Conservation (phyloP, 53 echinoderm and acorn worm species). For the Crossaster papposus region DNA sequence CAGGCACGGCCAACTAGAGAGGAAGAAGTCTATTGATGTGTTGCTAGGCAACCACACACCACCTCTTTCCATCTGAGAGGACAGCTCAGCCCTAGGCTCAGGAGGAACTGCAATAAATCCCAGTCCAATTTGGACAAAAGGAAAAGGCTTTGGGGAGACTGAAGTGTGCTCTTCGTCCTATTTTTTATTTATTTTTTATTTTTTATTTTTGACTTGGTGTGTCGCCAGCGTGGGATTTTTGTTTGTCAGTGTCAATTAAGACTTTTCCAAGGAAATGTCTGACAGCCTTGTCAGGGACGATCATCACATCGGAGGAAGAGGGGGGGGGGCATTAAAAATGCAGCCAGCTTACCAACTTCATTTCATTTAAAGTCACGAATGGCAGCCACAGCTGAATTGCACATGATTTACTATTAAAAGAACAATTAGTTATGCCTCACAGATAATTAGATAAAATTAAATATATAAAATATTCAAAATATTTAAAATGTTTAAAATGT, state of each 20-base stretch:
- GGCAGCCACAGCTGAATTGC: no score
- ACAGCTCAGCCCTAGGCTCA: not conserved
- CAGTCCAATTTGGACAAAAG: not conserved
- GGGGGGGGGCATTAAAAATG: not conserved
- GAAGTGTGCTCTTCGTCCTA: not conserved
- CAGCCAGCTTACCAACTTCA: not conserved
- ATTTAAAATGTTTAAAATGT: no score
- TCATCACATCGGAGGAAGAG: not conserved
- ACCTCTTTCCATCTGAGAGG: not conserved
- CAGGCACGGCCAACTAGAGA: not conserved
- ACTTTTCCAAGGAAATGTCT: not conserved
- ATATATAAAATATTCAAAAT: no score
- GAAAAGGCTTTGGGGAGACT: not conserved
- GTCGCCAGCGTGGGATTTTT: not conserved
- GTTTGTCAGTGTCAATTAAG: not conserved
- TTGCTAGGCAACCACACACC: conserved; percentile 25
- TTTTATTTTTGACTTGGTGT: not conserved
- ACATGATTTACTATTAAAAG: no score
- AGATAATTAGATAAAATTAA: no score
- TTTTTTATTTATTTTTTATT: not conserved
- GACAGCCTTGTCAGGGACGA: not conserved
- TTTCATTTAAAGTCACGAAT: no score
- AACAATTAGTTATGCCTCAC: no score
- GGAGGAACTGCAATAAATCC: not conserved
- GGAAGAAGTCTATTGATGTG: not conserved